Evolutionary conservation across 2,888 invertebrate species (phyloP).

Genomic region (Tenthredo mesomela): DNA sequence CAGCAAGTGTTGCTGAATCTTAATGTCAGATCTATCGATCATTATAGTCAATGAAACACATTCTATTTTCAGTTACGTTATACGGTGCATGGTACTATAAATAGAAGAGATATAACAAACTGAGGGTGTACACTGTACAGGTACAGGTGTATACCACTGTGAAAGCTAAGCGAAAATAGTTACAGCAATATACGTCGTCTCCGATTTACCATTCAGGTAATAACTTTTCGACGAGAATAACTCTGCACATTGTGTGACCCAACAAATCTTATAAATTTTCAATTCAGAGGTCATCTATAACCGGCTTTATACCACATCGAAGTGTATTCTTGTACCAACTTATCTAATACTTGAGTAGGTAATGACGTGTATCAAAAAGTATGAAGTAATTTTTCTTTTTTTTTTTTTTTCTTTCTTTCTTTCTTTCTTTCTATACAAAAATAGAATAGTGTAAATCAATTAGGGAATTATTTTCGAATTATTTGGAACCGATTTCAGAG

Average conservation of each 20-base stretch:
- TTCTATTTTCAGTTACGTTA: not conserved
- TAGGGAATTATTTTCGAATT: too few species aligned
- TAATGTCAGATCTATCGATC: not conserved
- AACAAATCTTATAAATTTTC: not conserved
- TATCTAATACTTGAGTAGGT: not conserved
- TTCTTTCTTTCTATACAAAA: too few species aligned
- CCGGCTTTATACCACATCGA: not conserved
- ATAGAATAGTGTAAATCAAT: too few species aligned
- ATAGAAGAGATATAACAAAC: not conserved
- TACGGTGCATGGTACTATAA: too few species aligned
- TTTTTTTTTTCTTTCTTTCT: too few species aligned
- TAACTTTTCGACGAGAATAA: not conserved
- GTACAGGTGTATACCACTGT: too few species aligned
- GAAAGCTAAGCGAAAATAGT: not conserved
- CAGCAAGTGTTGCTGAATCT: not conserved
- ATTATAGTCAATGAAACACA: not conserved
- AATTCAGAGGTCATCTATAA: constrained; percentile 27
- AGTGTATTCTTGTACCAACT: not conserved
- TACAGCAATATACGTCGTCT: not conserved
- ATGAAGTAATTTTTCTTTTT: too few species aligned
- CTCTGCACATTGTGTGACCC: not conserved
- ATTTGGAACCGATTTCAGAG: too few species aligned
- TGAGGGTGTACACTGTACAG: too few species aligned
- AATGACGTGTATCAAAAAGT: too few species aligned
- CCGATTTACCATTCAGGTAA: not conserved